phyloP scores from a whole-genome alignment of 2,797 vertebrate species.

The Paramormyrops hopkinsi region DNA sequence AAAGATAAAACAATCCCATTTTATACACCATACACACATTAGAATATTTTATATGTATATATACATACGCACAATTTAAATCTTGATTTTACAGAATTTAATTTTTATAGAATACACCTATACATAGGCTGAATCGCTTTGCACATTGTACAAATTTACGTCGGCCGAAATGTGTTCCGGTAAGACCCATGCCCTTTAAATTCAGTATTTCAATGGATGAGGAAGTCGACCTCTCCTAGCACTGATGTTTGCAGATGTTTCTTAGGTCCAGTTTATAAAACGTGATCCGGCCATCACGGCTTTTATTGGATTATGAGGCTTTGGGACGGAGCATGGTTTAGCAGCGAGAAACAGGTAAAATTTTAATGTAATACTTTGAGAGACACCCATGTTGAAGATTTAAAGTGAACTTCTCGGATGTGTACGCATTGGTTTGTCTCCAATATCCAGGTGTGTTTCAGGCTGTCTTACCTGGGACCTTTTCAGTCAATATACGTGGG shows the following conservation, averaged over 20 bases:
- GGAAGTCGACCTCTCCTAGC: constrained; percentile 12
- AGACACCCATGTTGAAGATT: background rate
- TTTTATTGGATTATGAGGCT: background rate
- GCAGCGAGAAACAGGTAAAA: constrained; percentile 18
- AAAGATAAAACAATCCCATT: background rate
- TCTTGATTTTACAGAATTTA: background rate
- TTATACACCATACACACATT: background rate
- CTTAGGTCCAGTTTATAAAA: background rate
- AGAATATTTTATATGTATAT: background rate
- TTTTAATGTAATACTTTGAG: background rate
- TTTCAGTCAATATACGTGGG: background rate
- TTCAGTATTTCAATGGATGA: background rate
- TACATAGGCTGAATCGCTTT: background rate
- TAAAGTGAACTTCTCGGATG: background rate
- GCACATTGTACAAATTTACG: background rate
- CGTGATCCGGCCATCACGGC: background rate
- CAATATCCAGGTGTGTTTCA: background rate
- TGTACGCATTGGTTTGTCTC: background rate
- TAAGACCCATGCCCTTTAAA: background rate
- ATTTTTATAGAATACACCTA: background rate
- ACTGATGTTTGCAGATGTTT: constrained; percentile 24
- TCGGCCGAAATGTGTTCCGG: background rate
- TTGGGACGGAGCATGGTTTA: constrained; percentile 4
- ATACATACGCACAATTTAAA: background rate
- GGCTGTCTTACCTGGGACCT: background rate